Conservation (phyloP, 2,797 vertebrate species). For the Microhierax caerulescens region DNA sequence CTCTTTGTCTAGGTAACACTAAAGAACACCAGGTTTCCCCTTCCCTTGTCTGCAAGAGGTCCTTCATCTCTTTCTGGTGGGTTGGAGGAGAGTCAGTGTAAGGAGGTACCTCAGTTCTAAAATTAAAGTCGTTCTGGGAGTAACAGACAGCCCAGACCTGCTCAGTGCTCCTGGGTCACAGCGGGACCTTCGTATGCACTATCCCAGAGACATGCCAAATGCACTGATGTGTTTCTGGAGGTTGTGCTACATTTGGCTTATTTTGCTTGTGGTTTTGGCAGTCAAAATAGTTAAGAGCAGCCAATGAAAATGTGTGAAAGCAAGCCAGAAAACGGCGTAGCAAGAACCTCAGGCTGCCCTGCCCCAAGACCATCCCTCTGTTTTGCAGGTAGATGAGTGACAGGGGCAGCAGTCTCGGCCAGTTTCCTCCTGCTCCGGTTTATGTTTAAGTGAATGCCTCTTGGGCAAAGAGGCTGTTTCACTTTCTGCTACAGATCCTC, state of each 20-base stretch:
- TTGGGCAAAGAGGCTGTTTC: not conserved
- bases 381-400: fast-evolving
- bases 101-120: not conserved
- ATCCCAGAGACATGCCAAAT: fast-evolving
- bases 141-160: not conserved
- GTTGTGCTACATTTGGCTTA: not conserved
- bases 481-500: slow-evolving; percentile 32
- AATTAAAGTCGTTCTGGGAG: fast-evolving
- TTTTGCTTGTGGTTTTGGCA: not conserved
- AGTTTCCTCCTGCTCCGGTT: not conserved
- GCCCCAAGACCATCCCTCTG: fast-evolving
- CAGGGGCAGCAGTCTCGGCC: not conserved
- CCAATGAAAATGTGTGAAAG: fast-evolving
- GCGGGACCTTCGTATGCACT: fast-evolving
- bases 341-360: not conserved
- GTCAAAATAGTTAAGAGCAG: not conserved
- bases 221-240: fast-evolving
- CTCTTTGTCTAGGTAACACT: not conserved
- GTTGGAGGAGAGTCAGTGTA: not conserved
- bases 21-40: not conserved
- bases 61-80: not conserved
- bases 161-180: not conserved
- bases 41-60: not conserved
- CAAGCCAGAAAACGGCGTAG: fast-evolving
- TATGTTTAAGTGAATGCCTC: not conserved